These are phyloP conservation scores for Hestina assimilis DNA, from an alignment of 1,140 invertebrate genomes.

Conservation along the genomic window DNA sequence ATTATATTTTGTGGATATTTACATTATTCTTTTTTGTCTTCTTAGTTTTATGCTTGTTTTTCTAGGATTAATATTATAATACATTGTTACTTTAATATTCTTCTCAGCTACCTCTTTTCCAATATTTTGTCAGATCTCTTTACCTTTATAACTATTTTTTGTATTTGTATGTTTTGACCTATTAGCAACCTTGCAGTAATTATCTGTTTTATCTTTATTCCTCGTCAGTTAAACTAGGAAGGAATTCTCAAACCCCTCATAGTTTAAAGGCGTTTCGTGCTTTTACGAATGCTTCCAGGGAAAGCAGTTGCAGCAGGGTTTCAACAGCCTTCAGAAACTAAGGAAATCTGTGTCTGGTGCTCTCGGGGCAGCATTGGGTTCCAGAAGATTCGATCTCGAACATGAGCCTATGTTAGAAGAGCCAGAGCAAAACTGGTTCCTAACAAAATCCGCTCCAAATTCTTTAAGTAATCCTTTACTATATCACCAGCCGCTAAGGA, in stretches of 20 bases:
- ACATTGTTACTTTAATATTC: no score
- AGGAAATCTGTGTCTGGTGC: constrained; percentile 84
- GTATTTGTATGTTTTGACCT: no score
- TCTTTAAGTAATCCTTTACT: constrained; percentile 83
- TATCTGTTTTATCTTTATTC: constrained; percentile 57
- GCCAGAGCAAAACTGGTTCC: constrained; percentile 85
- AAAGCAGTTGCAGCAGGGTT: constrained; percentile 76
- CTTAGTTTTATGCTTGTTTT: no score
- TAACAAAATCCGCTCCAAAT: constrained; percentile 88
- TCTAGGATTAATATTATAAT: no score
- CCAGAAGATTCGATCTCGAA: constrained; percentile 68
- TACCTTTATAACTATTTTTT: no score
- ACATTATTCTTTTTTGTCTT: no score
- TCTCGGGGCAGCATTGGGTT: constrained; percentile 75
- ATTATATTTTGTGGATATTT: no score
- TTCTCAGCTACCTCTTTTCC: no score
- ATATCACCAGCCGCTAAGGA: constrained; percentile 51
- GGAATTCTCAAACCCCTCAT: constrained; percentile 43
- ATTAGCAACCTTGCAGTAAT: neutral
- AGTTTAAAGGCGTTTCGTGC: constrained; percentile 77
- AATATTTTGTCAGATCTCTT: no score
- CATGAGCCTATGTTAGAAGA: constrained; percentile 68
- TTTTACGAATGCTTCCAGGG: constrained; percentile 77
- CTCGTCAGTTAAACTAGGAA: constrained; percentile 45
- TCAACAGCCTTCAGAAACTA: constrained; percentile 83